These are phyloP conservation scores for Sphenopsis melanotis DNA, from an alignment of 2,797 vertebrate species.

Conservation along the genomic window DNA sequence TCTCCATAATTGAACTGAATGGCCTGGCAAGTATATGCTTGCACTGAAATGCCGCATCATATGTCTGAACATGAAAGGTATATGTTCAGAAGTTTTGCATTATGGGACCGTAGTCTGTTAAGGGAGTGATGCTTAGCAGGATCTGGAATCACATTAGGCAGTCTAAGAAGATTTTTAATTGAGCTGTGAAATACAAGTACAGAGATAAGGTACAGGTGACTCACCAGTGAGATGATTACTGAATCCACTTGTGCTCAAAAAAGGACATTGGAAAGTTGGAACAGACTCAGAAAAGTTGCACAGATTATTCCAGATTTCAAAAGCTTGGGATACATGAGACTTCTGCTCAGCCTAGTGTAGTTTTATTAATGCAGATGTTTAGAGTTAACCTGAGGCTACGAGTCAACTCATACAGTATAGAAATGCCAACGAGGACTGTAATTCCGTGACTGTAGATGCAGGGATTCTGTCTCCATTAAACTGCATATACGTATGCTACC, in stretches of 20 bases:
- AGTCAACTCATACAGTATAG: background rate
- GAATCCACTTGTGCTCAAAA: background rate
- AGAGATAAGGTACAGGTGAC: background rate
- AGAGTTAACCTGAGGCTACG: background rate
- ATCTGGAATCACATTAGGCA: background rate
- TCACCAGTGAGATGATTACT: background rate
- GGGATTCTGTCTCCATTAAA: background rate
- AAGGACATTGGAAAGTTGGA: background rate
- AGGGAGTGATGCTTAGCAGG: background rate
- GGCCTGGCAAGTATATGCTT: background rate
- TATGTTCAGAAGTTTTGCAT: background rate
- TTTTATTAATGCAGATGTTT: background rate
- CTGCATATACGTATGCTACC: rapidly evolving
- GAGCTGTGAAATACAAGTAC: background rate
- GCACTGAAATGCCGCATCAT: background rate
- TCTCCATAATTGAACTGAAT: background rate
- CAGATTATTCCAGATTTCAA: background rate
- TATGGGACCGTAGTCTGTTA: background rate
- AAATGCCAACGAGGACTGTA: background rate
- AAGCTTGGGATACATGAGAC: background rate
- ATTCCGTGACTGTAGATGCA: background rate
- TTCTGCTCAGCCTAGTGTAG: background rate
- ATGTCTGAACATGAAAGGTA: background rate
- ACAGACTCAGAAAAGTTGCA: background rate
- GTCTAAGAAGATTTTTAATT: background rate